These are phyloP conservation scores for Axis porcinus DNA, from an alignment of 2,113 vertebrate species.

Conservation along the genomic window DNA sequence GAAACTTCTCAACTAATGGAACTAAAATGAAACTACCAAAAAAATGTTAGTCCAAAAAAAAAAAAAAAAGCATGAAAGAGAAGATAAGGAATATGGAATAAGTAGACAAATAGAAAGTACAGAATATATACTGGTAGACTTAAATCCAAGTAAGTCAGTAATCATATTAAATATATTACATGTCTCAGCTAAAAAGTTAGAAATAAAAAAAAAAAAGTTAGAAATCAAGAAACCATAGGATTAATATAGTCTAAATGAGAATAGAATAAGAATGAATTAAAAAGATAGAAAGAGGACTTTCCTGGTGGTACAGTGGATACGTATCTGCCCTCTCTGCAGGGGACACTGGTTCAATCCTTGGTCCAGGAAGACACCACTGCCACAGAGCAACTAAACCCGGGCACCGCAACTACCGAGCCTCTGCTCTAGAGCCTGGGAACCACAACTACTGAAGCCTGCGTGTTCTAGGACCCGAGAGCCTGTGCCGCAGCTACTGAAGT, in stretches of 20 bases:
- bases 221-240: background rate
- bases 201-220: background rate
- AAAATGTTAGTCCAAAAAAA: background rate
- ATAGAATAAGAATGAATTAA: background rate
- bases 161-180: background rate
- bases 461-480: background rate
- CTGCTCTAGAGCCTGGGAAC: fast-evolving
- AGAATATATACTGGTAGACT: background rate
- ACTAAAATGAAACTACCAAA: background rate
- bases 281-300: background rate
- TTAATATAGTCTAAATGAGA: background rate
- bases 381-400: fast-evolving
- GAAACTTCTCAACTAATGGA: background rate
- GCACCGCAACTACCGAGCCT: fast-evolving
- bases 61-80: background rate
- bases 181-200: background rate
- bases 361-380: background rate
- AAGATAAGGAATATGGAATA: background rate
- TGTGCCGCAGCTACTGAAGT: background rate
- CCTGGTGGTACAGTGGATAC: background rate
- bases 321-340: background rate
- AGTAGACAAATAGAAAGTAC: background rate
- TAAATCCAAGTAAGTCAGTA: background rate
- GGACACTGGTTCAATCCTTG: background rate
- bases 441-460: fast-evolving